phyloP scores from a whole-genome alignment of 2,888 invertebrate genomes.

The Linnaemya tessellans region DNA sequence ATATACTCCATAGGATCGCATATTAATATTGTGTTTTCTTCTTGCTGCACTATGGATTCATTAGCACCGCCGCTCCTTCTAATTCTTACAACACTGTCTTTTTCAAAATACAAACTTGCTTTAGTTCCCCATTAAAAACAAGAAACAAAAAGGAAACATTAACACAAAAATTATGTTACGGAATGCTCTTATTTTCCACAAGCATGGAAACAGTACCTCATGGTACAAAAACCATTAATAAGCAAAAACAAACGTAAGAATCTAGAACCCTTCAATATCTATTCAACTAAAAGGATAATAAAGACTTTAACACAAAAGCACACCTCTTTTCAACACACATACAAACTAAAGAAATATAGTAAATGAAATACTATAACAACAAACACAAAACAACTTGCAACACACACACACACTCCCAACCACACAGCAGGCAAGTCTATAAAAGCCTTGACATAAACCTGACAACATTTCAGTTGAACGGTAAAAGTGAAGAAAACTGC shows the following conservation, averaged over 20 bases:
- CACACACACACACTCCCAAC: conserved; percentile 34
- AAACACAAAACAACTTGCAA: conserved; percentile 77
- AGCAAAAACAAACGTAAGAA: conserved; percentile 23
- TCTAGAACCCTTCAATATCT: conserved; percentile 40
- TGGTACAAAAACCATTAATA: conserved; percentile 82
- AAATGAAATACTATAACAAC: conserved; percentile 70
- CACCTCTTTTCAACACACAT: conserved; percentile 5
- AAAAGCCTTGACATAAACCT: conserved; percentile 76
- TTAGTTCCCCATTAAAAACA: not conserved
- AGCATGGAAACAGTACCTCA: conserved; percentile 77
- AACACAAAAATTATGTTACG: conserved; percentile 76
- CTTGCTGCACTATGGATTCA: too few relatives aligned
- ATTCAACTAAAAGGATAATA: conserved; percentile 19
- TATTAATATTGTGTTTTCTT: too few relatives aligned
- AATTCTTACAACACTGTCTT: not conserved
- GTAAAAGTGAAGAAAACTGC: conserved; percentile 57
- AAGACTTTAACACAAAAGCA: conserved; percentile 42
- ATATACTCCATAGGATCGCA: too few relatives aligned
- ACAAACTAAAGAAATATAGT: not conserved
- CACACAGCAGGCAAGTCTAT: conserved; percentile 78
- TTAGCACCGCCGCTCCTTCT: not conserved
- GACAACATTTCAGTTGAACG: conserved; percentile 70
- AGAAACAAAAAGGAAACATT: conserved; percentile 4
- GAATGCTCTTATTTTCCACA: conserved; percentile 76
- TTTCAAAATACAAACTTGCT: not conserved